These are phyloP conservation scores for Lycaon pictus DNA, from an alignment of 2,113 vertebrate species.

Conservation along the genomic window DNA sequence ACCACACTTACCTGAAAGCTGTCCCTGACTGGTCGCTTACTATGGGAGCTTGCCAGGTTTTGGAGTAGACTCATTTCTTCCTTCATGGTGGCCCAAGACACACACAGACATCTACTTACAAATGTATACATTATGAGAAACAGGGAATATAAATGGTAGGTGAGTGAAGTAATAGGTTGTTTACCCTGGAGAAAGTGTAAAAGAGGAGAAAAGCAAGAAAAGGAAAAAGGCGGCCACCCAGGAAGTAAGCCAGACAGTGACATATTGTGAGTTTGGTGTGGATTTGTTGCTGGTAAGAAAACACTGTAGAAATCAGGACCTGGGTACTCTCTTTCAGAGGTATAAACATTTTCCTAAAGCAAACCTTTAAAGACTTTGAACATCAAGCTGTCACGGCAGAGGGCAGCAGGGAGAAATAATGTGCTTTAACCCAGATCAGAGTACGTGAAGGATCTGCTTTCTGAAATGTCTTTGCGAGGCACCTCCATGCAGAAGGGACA, in stretches of 20 bases:
- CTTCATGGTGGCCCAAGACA: neutral
- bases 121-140: neutral
- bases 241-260: constrained; percentile 1
- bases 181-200: neutral
- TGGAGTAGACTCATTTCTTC: neutral
- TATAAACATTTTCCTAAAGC: constrained; percentile 67
- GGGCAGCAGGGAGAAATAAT: constrained; percentile 50
- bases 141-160: neutral
- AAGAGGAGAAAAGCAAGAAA: neutral
- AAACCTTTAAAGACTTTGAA: constrained; percentile 61
- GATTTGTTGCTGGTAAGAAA: neutral
- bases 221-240: neutral
- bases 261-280: neutral
- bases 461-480: constrained; percentile 32
- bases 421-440: constrained; percentile 42
- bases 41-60: neutral
- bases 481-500: constrained; percentile 21
- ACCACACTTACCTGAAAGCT: neutral
- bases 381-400: constrained; percentile 57
- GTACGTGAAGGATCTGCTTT: constrained; percentile 7
- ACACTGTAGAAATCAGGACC: neutral
- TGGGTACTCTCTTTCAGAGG: neutral
- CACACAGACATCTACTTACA: neutral
- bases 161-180: neutral
- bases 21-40: neutral